Evolutionary conservation across 2,888 invertebrate species (phyloP).

Genomic region (Netelia melanura): DNA sequence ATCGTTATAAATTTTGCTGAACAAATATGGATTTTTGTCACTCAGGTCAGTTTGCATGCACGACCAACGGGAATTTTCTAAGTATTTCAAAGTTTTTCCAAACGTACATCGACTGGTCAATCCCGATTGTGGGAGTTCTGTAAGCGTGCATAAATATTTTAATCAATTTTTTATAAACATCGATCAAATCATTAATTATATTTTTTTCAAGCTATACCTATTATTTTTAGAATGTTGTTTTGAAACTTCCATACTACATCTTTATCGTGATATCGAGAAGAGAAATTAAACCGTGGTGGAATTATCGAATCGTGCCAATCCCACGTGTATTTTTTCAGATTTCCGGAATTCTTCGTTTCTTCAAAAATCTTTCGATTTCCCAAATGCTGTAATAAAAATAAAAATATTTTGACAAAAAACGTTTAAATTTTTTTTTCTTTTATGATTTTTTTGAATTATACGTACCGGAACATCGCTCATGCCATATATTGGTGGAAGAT

Average conservation of each 20-base stretch:
- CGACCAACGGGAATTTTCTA: conserved; percentile 83
- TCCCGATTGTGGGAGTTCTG: conserved; percentile 80
- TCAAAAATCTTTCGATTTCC: conserved; percentile 49
- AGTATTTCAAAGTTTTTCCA: conserved; percentile 84
- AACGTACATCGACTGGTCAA: conserved; percentile 80
- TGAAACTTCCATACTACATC: conserved; percentile 50
- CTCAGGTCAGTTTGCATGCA: conserved; percentile 83
- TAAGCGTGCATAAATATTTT: conserved; percentile 21
- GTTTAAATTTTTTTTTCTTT: not conserved
- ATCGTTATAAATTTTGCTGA: conserved; percentile 79
- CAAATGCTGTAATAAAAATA: conserved; percentile 23
- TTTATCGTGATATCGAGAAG: conserved; percentile 32
- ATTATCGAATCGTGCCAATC: conserved; percentile 21
- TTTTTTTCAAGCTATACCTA: conserved; percentile 39
- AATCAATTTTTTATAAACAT: conserved; percentile 20
- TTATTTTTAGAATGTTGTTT: conserved; percentile 34
- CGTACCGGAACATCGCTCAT: conserved; percentile 73
- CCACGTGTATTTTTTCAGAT: conserved; percentile 50
- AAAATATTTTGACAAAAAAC: not conserved
- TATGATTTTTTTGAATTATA: conserved; percentile 21
- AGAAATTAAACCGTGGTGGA: conserved; percentile 44
- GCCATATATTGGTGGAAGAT: conserved; percentile 85
- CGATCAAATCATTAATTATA: conserved; percentile 8
- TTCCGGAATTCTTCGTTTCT: conserved; percentile 19
- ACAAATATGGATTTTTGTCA: conserved; percentile 82